phyloP scores from a whole-genome alignment of 2,888 invertebrate species.

The Nasonovia ribisnigri region DNA sequence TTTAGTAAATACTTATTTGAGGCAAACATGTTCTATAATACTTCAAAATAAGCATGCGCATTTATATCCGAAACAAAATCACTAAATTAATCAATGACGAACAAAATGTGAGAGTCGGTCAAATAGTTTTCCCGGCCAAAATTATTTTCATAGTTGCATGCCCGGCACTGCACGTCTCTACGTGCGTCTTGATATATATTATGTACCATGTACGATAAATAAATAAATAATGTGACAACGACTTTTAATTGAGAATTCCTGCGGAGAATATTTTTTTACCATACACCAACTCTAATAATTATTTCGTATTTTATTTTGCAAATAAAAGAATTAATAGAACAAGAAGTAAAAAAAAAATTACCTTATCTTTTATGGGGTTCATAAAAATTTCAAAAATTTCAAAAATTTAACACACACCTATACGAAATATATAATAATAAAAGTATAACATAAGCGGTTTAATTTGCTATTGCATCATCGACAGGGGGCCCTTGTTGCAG shows the following conservation, averaged over 20 bases:
- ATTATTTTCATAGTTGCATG: not conserved
- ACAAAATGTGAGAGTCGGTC: not conserved
- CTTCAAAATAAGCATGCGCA: not conserved
- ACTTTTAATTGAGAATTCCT: not conserved
- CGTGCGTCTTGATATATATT: too few species aligned
- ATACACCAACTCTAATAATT: not conserved
- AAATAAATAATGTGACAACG: not conserved
- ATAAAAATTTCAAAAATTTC: not conserved
- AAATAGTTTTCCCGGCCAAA: not conserved
- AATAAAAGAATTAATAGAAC: not conserved
- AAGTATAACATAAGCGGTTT: too few species aligned
- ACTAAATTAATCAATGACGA: not conserved
- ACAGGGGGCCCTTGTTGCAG: too few species aligned
- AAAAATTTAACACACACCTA: not conserved
- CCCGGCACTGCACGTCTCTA: too few species aligned
- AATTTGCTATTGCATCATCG: too few species aligned
- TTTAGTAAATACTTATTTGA: not conserved
- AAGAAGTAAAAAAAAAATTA: not conserved
- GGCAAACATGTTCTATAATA: not conserved
- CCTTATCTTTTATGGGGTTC: not conserved
- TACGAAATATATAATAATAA: too few species aligned
- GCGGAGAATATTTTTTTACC: not conserved
- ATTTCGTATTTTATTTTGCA: not conserved
- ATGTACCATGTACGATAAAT: too few species aligned
- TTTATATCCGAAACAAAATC: not conserved